Base-by-base conservation (phyloP, 2,113 vertebrate genomes). In the Oenanthe melanoleuca region DNA sequence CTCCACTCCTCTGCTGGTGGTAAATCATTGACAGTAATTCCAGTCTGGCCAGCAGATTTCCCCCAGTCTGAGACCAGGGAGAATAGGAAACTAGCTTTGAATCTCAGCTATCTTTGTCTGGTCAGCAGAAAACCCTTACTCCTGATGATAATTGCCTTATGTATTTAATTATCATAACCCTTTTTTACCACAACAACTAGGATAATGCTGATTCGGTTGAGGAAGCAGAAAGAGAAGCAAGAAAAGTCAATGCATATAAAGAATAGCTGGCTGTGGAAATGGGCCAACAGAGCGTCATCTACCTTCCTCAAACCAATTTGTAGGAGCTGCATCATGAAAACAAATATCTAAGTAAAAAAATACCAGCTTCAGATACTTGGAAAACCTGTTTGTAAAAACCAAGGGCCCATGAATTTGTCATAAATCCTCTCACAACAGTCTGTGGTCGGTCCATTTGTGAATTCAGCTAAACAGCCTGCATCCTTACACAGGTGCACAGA, bases 1-100 rank as follows among this genome's bases (percentile, higher is more conserved):
- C 75, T 88, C 52, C 4, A 3, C n/a, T 92, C 38, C 31, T 90
- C 37, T 80, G 59, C 56, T 78, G 40, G 38, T 77, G 53, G 55
- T 95, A 95, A 95, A 94, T 95, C 93, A 93, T 17, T 80, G 92
- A 80, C 82, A 77, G 59, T 55, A 81, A 82, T 82, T 94, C 66
- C 89, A 91, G 21, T 61, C 73, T 61, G 53, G 14, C 26, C 63
- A 61, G 24, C 26, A 82, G 28, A 72, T 69, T 85, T 85, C 5
- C 26, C 53, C 22, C 26, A 45, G 42, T 61, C 61, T 91, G 59
- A 69, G 38, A 86, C 37, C 4, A 1, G 9, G 73, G 33, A 83
- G 31, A 93, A 33, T 5, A 88, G 17, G 22, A 49, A 88, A 63
- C 71, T 83, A 52, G 6, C 42, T 91, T 50, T 91, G 55, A 89